Conservation (phyloP, 2,113 vertebrate genomes). For the Cranoglanis bouderius region DNA sequence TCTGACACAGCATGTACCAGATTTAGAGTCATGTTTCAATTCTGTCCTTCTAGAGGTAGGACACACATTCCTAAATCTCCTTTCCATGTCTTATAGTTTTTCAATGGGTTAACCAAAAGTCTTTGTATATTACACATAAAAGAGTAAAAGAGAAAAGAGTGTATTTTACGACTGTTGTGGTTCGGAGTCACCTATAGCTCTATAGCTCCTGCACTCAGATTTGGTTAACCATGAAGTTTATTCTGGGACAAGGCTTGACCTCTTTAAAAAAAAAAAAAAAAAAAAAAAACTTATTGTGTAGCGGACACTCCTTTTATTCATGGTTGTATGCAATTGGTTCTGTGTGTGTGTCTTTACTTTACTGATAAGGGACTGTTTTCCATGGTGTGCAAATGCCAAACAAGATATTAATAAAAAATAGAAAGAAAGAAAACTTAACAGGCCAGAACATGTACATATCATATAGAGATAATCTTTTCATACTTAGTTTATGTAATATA, state of each 20-base stretch:
- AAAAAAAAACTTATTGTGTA: not conserved
- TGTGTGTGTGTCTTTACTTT: not conserved
- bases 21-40: not conserved
- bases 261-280: not conserved
- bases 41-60: not conserved
- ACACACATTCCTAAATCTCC: not conserved
- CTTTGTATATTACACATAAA: not conserved
- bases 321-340: not conserved
- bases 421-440: not conserved
- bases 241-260: not conserved
- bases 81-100: not conserved
- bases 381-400: not conserved
- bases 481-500: too few relatives aligned
- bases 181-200: not conserved
- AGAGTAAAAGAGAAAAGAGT: too few relatives aligned
- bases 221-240: not conserved
- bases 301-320: conserved; percentile 8
- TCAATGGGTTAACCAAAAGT: not conserved
- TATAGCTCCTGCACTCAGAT: not conserved
- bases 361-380: not conserved
- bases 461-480: too few relatives aligned
- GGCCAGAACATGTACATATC: too few relatives aligned
- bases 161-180: not conserved
- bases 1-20: not conserved
- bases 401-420: not conserved